Percentiles rank a stretch among this genome's conserved stretches.
Conservation (phyloP, 2,888 invertebrate species). For the Drosophila suboccidentalis region DNA sequence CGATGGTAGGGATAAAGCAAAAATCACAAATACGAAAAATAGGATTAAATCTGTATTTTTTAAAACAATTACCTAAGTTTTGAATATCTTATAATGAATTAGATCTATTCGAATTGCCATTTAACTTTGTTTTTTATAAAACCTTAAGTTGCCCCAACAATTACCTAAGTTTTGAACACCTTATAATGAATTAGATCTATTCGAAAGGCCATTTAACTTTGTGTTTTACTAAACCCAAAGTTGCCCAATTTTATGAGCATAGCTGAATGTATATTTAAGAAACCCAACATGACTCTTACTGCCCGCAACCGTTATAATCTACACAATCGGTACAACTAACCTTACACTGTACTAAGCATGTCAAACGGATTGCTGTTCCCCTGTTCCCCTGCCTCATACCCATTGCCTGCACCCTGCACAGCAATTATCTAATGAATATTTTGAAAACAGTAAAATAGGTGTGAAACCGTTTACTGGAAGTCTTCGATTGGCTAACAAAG, state of each 20-base stretch:
- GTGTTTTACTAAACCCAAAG: too few species aligned
- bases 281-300: not conserved
- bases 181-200: too few species aligned
- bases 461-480: not conserved
- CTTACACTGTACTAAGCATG: not conserved
- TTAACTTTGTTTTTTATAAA: too few species aligned
- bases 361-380: not conserved
- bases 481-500: not conserved
- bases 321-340: not conserved
- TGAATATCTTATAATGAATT: too few species aligned
- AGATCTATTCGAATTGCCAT: too few species aligned
- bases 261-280: not conserved
- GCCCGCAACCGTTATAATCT: not conserved
- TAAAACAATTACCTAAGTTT: too few species aligned
- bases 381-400: not conserved
- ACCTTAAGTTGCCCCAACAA: too few species aligned
- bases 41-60: not conserved
- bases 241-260: not conserved
- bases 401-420: slow-evolving; percentile 8
- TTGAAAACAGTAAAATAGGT: not conserved
- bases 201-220: too few species aligned
- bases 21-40: too few species aligned
- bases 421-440: not conserved
- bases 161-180: too few species aligned
- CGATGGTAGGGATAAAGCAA: too few species aligned